These are phyloP conservation scores for Molorchus minor DNA, from an alignment of 2,888 invertebrate genomes.

Conservation along the genomic window DNA sequence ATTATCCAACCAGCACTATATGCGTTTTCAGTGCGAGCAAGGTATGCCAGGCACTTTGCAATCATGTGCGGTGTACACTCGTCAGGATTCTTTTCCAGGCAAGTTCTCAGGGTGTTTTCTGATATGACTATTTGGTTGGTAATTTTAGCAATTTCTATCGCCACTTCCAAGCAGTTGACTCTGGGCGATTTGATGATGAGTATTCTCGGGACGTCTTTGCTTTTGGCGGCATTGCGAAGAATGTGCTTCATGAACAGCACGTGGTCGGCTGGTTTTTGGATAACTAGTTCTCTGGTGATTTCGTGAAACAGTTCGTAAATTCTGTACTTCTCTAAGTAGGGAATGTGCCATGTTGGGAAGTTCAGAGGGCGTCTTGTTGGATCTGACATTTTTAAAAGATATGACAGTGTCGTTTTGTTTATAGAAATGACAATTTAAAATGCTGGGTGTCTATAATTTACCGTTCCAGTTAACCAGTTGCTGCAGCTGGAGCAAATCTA, in stretches of 20 bases:
- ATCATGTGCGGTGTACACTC: constrained; percentile 44
- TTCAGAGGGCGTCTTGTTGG: constrained; percentile 56
- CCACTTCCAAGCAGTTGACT: constrained; percentile 56
- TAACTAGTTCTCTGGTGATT: constrained; percentile 67
- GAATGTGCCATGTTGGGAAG: constrained; percentile 66
- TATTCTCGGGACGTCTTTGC: constrained; percentile 65
- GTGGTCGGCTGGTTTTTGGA: constrained; percentile 71
- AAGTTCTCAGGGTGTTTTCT: constrained; percentile 21
- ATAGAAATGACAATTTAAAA: background rate
- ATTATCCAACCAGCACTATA: constrained; percentile 46
- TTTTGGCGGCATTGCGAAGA: constrained; percentile 63
- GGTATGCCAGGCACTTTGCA: constrained; percentile 53
- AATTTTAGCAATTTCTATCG: constrained; percentile 49
- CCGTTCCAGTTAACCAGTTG: too few relatives aligned
- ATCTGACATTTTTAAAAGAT: constrained; percentile 49
- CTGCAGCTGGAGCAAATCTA: too few relatives aligned
- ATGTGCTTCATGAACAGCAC: constrained; percentile 70
- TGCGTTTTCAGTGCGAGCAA: constrained; percentile 49
- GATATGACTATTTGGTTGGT: constrained; percentile 55
- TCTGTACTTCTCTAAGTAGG: constrained; percentile 72
- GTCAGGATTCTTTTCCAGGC: constrained; percentile 25
- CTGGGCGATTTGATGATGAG: constrained; percentile 68
- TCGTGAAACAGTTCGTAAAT: constrained; percentile 74
- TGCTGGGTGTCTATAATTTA: too few relatives aligned
- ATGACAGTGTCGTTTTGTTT: background rate